Percentiles rank a stretch among this genome's conserved stretches.
Conservation (phyloP, 2,113 vertebrate species). For the Platichthys stellatus region DNA sequence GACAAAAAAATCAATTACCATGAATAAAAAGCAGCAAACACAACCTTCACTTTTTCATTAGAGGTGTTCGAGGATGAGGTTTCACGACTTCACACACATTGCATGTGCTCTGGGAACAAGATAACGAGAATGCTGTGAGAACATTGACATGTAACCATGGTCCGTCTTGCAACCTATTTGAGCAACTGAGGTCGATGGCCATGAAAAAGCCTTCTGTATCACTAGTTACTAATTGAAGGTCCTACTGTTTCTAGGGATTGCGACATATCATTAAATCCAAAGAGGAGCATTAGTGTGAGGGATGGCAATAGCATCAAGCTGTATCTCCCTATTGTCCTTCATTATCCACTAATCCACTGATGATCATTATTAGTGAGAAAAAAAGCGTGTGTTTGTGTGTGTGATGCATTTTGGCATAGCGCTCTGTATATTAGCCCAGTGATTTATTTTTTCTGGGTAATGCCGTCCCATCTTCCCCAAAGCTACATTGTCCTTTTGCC, state of each 20-base stretch:
- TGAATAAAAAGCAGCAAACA: not conserved
- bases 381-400: slow-evolving; percentile 16
- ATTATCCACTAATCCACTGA: slow-evolving; percentile 76
- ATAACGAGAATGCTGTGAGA: slow-evolving; percentile 6
- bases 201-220: slow-evolving; percentile 24
- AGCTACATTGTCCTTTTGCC: slow-evolving; percentile 73
- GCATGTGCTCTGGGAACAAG: slow-evolving; percentile 14
- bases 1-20: not conserved
- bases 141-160: slow-evolving; percentile 15
- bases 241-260: slow-evolving; percentile 54
- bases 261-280: slow-evolving; percentile 66
- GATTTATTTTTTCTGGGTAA: slow-evolving; percentile 74
- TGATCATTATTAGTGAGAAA: slow-evolving; percentile 70
- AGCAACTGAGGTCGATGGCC: slow-evolving; percentile 27
- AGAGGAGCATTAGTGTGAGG: slow-evolving; percentile 64
- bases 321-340: slow-evolving; percentile 65
- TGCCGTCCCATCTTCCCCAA: slow-evolving; percentile 67
- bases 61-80: not conserved
- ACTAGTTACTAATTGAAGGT: slow-evolving; percentile 43
- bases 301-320: slow-evolving; percentile 49
- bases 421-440: slow-evolving; percentile 65
- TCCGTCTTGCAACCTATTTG: slow-evolving; percentile 26
- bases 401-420: slow-evolving; percentile 60
- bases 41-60: not conserved
- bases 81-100: no score